Evolutionary conservation across 2,797 vertebrate genomes (phyloP), one percentile per base, ranked within the genome.

Genomic region (Argya squamiceps): DNA sequence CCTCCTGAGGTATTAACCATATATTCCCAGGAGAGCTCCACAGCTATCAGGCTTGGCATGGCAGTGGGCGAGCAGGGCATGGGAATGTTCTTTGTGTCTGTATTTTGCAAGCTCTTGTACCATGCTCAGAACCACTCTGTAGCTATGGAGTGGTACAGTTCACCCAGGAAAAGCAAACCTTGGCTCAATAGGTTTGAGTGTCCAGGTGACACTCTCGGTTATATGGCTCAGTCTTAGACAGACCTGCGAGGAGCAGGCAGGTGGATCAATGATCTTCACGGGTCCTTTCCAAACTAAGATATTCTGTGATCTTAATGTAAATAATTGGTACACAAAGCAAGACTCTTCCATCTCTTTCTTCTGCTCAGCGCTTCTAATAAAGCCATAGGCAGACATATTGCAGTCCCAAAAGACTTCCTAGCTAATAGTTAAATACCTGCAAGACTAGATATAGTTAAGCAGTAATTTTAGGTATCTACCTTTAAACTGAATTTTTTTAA

Each of bases 401-500:
- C 23, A 60, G 19, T 32, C 20, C 50, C 69, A 59, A 55, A 76
- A 53, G 32, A 43, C 59, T 67, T 79, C 17, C 34, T 39, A 27
- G 24, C 15, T 21, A 27, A 15, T 79, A 29, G 27, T 34, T 67
- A 83, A 88, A 77, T 41, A 85, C 3, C 23, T 89, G 46, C 32
- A 74, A 46, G 52, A 74, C 17, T 77, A 67, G 39, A 43, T 2
- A 84, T 32, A 67, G 5, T 76, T 65, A 68, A 76, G 16, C 26
- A 79, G 32, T 9, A 67, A 22, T 83, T 76, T 88, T 46, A 29
- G 7, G 12, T n/a, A 87, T 43, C 21, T 80, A n/a, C 14, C 11
- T 60, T 89, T 67, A 50, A 89, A 70, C 5, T n/a, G 69, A 24
- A 8, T 73, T 91, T 94, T 95, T 79, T 67, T 12, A 21, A 91